These are phyloP conservation scores for Tympanoctomys barrerae DNA, from an alignment of 2,797 vertebrate species.

Conservation along the genomic window DNA sequence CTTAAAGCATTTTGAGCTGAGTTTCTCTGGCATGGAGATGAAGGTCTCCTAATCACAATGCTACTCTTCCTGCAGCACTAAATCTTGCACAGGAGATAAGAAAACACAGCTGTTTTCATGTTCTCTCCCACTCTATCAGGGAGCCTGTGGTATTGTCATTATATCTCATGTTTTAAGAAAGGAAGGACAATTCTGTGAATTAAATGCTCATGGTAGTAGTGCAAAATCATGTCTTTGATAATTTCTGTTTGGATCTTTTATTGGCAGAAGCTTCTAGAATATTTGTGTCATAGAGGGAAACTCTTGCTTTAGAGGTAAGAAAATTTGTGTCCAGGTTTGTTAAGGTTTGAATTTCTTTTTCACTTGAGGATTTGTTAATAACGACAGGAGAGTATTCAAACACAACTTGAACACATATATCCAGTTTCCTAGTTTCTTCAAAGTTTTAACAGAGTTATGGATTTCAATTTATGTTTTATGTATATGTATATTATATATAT, in stretches of 20 bases:
- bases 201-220: background rate
- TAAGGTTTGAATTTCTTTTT: conserved; percentile 36
- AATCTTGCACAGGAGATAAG: background rate
- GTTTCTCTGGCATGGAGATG: background rate
- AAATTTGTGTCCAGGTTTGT: background rate
- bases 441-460: conserved; percentile 35
- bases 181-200: background rate
- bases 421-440: conserved; percentile 38
- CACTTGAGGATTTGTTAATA: background rate
- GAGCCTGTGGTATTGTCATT: background rate
- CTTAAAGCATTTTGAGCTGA: background rate
- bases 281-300: background rate
- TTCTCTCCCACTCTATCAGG: background rate
- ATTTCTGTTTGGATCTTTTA: background rate
- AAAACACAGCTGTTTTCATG: background rate
- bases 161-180: background rate
- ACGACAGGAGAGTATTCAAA: conserved; percentile 3
- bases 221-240: background rate
- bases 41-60: background rate
- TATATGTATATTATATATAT: background rate
- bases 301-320: conserved; percentile 5
- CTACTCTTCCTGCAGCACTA: background rate
- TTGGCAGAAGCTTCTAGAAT: background rate
- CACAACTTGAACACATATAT: conserved; percentile 24
- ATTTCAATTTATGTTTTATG: conserved; percentile 38